These are phyloP conservation scores for Elephantulus edwardii DNA, from an alignment of 2,113 vertebrate genomes.

Conservation along the genomic window DNA sequence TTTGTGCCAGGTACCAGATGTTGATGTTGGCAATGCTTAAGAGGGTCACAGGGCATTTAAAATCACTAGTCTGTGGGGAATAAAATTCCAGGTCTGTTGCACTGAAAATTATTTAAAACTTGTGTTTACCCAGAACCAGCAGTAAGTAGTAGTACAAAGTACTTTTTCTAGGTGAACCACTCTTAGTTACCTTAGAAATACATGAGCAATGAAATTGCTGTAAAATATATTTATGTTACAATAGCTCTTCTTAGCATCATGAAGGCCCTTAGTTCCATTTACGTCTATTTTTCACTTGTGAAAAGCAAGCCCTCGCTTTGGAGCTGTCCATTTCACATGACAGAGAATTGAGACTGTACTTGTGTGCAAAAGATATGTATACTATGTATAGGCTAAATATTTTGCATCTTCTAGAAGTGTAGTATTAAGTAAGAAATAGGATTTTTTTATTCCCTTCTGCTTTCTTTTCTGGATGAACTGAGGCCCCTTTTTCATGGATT, in stretches of 20 bases:
- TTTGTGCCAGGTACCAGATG: conserved; percentile 82
- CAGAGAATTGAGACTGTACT: background rate
- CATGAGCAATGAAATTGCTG: conserved; percentile 66
- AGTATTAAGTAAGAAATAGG: conserved; percentile 22
- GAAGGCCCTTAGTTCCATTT: conserved; percentile 27
- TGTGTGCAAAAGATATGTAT: background rate
- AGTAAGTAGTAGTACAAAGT: conserved; percentile 71
- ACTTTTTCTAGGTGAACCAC: conserved; percentile 30
- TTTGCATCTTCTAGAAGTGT: background rate
- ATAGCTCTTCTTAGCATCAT: background rate
- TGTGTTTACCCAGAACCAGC: conserved; percentile 48
- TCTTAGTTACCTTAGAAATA: conserved; percentile 47
- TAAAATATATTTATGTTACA: background rate
- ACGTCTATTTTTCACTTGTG: conserved; percentile 47
- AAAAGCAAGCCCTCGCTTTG: conserved; percentile 31
- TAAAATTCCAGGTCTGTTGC: conserved; percentile 75
- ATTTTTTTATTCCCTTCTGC: background rate
- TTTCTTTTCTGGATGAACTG: conserved; percentile 15
- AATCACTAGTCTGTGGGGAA: conserved; percentile 68
- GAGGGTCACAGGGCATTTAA: conserved; percentile 73
- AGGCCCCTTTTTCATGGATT: conserved; percentile 34
- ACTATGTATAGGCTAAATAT: background rate
- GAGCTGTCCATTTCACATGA: conserved; percentile 2
- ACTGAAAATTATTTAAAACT: conserved; percentile 74
- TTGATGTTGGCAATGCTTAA: conserved; percentile 81